Percentiles rank a stretch among this genome's conserved stretches.
These are phyloP conservation scores for Burhinus bistriatus DNA, from an alignment of 2,113 vertebrate species.

Conservation along the genomic window DNA sequence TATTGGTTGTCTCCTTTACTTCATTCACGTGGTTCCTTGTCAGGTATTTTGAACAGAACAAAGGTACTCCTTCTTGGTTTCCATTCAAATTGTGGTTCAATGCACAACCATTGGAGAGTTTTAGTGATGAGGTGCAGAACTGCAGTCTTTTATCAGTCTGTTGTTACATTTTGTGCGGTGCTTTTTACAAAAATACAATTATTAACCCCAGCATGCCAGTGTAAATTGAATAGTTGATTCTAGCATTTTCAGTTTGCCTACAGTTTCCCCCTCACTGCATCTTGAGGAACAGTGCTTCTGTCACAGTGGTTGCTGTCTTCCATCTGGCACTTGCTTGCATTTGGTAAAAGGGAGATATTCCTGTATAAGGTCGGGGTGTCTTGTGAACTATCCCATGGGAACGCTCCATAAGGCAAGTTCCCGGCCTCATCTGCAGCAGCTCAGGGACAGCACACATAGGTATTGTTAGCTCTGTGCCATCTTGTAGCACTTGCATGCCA, in stretches of 20 bases:
- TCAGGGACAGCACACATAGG: accelerated
- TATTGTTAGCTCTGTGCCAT: neutral
- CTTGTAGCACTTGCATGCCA: neutral
- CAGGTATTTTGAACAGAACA: accelerated
- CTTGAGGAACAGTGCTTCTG: neutral
- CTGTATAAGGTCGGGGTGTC: neutral
- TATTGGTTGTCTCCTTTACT: neutral
- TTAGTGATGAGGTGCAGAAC: neutral
- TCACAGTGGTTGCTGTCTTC: neutral
- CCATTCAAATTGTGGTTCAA: neutral
- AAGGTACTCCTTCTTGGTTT: neutral
- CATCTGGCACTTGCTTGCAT: neutral
- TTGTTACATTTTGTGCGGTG: accelerated
- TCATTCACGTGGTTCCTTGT: accelerated
- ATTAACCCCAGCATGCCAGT: neutral
- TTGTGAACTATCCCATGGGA: neutral
- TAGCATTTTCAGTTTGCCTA: neutral
- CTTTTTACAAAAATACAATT: neutral
- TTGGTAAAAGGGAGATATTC: neutral
- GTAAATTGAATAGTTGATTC: neutral
- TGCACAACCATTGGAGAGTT: neutral
- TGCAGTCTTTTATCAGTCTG: accelerated
- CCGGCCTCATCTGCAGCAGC: neutral
- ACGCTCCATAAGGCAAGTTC: accelerated
- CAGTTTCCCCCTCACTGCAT: neutral